Percentiles rank a stretch among this genome's conserved stretches.
These are phyloP conservation scores for Diceros bicornis DNA, from an alignment of 2,797 vertebrate genomes.

Conservation along the genomic window DNA sequence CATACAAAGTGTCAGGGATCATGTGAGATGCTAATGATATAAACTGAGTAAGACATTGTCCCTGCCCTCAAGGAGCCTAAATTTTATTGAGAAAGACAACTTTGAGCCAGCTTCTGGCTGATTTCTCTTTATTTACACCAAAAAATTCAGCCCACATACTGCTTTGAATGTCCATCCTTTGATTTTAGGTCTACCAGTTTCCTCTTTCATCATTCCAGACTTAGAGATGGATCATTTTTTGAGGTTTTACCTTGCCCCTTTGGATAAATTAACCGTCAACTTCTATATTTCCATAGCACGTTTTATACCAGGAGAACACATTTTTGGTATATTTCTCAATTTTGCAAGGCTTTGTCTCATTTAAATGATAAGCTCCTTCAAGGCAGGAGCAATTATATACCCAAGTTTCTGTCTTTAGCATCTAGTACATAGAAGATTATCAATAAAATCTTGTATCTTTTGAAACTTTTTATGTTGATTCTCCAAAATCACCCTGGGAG, in stretches of 20 bases:
- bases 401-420: background rate
- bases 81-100: background rate
- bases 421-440: background rate
- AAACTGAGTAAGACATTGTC: background rate
- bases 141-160: background rate
- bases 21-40: background rate
- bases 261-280: background rate
- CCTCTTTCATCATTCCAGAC: background rate
- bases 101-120: background rate
- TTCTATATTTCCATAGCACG: background rate
- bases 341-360: background rate
- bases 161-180: background rate
- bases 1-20: background rate
- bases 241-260: background rate
- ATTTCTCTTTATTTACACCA: background rate
- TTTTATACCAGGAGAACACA: background rate
- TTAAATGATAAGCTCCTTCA: slow-evolving; percentile 13
- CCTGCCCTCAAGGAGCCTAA: background rate
- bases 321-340: background rate
- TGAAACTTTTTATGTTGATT: background rate
- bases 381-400: background rate
- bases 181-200: background rate
- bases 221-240: background rate
- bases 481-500: background rate
- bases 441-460: background rate